Conservation (phyloP, 2,888 invertebrate species). For the Bombylius major region DNA sequence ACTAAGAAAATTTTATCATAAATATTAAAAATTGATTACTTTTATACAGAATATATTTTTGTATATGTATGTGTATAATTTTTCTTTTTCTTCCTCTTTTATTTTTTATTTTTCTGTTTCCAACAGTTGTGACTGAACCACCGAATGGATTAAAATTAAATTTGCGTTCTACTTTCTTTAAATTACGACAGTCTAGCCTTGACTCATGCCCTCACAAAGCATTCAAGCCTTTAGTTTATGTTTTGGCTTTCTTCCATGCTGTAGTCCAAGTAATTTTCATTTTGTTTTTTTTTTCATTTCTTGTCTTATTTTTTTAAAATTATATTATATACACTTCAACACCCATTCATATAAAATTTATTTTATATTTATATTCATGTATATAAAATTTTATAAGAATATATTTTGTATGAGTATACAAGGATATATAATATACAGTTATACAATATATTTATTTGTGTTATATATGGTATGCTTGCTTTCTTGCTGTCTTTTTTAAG, state of each 20-base stretch:
- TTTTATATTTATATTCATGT: background rate
- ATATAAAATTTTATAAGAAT: too few species aligned
- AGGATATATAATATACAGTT: too few species aligned
- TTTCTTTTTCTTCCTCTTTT: too few species aligned
- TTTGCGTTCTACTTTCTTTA: slow-evolving; percentile 76
- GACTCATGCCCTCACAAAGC: slow-evolving; percentile 60
- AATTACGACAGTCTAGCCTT: slow-evolving; percentile 61
- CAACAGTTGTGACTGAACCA: slow-evolving; percentile 81
- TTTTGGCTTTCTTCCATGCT: slow-evolving; percentile 86
- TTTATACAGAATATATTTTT: too few species aligned
- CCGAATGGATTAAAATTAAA: slow-evolving; percentile 85
- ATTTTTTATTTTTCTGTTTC: background rate
- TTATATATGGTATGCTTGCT: too few species aligned
- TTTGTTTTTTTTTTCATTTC: background rate
- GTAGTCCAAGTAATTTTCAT: slow-evolving; percentile 57
- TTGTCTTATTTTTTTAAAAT: background rate
- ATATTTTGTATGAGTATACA: too few species aligned
- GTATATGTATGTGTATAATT: too few species aligned
- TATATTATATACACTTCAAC: background rate
- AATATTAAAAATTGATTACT: too few species aligned
- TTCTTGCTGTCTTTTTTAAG: too few species aligned
- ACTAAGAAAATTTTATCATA: too few species aligned
- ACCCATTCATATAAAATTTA: background rate
- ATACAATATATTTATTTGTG: too few species aligned
- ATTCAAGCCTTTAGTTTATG: slow-evolving; percentile 74